Evolutionary conservation across 2,113 vertebrate genomes (phyloP), one percentile per base, ranked within the genome.

Genomic region (Melanerpes formicivorus): DNA sequence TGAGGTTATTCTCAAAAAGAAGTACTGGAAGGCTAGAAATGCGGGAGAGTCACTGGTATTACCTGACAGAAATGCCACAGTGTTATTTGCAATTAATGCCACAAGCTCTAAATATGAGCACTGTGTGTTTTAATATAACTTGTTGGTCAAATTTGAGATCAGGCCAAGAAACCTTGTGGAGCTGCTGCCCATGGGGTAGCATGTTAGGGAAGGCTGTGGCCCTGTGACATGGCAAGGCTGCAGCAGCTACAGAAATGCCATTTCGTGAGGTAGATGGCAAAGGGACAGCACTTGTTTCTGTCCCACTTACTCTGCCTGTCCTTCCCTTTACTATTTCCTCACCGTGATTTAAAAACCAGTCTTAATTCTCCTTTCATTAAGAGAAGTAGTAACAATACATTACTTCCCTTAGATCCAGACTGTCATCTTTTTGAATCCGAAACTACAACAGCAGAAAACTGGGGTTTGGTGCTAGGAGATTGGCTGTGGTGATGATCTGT

Each of bases 401-500:
- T 82, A n/a, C 95, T 95, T 93, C 63, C 78, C 62, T 90, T 59
- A 73, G 54, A 73, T 69, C 14, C 62, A 86, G 70, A 42, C 69
- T 80, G 66, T 60, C 63, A 48, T 82, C 88, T 69, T 92, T 25
- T 64, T 93, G 92, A 95, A 94, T 90, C 60, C 58, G 67, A 64
- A 72, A 87, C 64, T n/a, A 23, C 32, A 78, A 93, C 73, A 80
- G 62, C 83, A 74, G 87, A 66, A 87, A 93, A 91, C 34, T 27
- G 87, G 37, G 52, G 82, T 92, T 76, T n/a, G 16, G 40, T 6
- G 3, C 14, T 2, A 58, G 60, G 79, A 34, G 80, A 78, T 92
- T 83, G 84, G 63, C 71, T 3, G 7, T n/a, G 14, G 27, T 4
- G 26, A 64, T 40, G 54, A 75, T 46, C 82, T 2, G 9, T 82